These are phyloP conservation scores for Choreutis nemorana DNA, from an alignment of 2,888 invertebrate genomes.

Conservation along the genomic window DNA sequence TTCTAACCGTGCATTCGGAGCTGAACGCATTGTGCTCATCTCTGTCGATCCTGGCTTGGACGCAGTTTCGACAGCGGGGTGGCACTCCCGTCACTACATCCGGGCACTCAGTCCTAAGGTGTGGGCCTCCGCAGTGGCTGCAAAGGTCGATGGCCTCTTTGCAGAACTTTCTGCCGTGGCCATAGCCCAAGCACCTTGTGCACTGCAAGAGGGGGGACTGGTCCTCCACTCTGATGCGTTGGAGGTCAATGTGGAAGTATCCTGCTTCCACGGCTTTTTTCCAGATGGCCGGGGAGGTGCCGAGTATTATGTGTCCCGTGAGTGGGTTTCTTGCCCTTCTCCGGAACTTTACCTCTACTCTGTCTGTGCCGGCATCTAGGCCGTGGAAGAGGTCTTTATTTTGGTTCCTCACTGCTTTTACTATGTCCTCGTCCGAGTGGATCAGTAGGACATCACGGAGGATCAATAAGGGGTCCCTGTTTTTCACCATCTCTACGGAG, in stretches of 20 bases:
- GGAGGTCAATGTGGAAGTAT: slow-evolving; percentile 5
- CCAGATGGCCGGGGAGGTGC: not conserved
- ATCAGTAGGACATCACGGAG: not conserved
- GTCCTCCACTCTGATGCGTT: slow-evolving; percentile 6
- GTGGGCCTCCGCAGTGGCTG: slow-evolving; percentile 9
- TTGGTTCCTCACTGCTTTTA: not conserved
- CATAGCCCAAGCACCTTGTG: slow-evolving; percentile 8
- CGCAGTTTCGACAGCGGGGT: slow-evolving; percentile 9
- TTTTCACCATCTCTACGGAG: not conserved
- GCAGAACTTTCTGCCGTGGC: slow-evolving; percentile 7
- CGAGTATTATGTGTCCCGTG: not conserved
- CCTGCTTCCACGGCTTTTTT: not conserved
- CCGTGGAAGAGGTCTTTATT: not conserved
- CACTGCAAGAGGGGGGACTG: slow-evolving; percentile 12
- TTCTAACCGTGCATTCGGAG: slow-evolving; percentile 2
- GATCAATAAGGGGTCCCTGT: not conserved
- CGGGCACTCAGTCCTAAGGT: slow-evolving; percentile 3
- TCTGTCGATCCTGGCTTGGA: not conserved
- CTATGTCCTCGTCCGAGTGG: not conserved
- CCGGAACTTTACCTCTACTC: not conserved
- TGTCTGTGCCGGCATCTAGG: not conserved
- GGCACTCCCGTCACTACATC: not conserved
- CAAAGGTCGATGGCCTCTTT: slow-evolving; percentile 6
- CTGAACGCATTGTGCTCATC: slow-evolving; percentile 9
- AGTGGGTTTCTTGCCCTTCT: not conserved